Conservation (phyloP, 2,797 vertebrate species). For the Mormyrus proboscirostris region DNA sequence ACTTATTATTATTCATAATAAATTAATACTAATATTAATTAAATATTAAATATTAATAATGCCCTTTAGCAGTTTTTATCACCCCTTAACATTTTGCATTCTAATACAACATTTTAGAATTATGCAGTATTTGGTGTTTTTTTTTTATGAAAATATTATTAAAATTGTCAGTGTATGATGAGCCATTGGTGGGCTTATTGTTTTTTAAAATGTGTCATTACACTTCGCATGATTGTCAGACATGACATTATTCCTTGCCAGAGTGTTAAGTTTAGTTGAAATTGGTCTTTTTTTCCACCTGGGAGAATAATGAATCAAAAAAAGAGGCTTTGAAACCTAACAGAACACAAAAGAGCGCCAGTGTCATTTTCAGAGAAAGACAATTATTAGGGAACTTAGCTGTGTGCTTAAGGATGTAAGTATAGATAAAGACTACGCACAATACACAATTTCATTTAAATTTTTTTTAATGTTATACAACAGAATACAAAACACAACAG, state of each 20-base stretch:
- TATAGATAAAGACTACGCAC: neutral
- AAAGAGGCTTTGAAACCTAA: neutral
- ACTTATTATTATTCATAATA: neutral
- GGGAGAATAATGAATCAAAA: neutral
- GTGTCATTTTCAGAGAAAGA: neutral
- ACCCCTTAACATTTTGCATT: neutral
- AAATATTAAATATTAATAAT: neutral
- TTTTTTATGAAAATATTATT: neutral
- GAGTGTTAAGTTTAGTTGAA: neutral
- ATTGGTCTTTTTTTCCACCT: neutral
- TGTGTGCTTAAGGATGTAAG: neutral
- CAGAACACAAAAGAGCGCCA: neutral
- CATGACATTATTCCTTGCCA: neutral
- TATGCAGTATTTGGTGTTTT: neutral
- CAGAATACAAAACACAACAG: conserved; percentile 55
- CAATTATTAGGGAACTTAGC: neutral
- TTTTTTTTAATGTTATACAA: conserved; percentile 17
- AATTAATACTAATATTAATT: too few species aligned
- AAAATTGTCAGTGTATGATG: neutral
- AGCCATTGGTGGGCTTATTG: neutral
- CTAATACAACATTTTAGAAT: neutral
- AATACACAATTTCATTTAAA: neutral
- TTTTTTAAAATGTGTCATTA: neutral
- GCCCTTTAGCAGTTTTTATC: neutral
- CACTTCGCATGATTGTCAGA: neutral